Base-by-base conservation (phyloP, 2,888 invertebrate genomes). In the Podotricha telesiphe region DNA sequence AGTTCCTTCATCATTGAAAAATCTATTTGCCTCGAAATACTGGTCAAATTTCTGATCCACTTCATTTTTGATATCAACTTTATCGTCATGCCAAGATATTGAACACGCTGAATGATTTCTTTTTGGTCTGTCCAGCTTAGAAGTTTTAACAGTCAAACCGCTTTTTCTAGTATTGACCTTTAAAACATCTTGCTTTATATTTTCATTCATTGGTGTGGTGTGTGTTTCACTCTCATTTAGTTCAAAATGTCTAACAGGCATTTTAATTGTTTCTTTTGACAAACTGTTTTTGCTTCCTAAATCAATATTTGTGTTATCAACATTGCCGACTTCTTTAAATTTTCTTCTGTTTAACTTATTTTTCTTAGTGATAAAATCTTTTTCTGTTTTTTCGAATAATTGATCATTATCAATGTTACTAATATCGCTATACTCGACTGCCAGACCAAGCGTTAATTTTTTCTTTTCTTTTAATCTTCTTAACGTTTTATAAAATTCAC, bases 401-500 rank as follows among this genome's bases (percentile, higher is more conserved):
- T 70, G 72, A n/a, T 72, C 69, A 20, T 73, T 65, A 50, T 56
- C 59, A 8, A 64, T 51, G 15, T 80, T 81, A 61, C 79, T 78
- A 71, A 86, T 81, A 51, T 89, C 85, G 34, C 86, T 83, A 47
- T 85, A 84, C 22, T 91, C 85, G 53, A 87, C 86, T 65, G 90
- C 82, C 48, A 85, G 62, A 15, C 85, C 86, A 47, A 92, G 75
- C 86, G 93, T 87, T 58, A 93, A 86, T 76, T 94, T 94, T 79
- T 95, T 95, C 79, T 94, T 95, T 75, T 95, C 94, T 74, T 95
- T 94, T 59, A 96, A 84, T 68, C 93, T 94, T 82, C 95, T 95
- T 63, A 97, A 82, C 45, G 95, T 95, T 15, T 94, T 94, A 81
- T 96, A 95, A 83, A 97, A 97, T 78, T 97, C 96, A 68, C 94